phyloP scores from a whole-genome alignment of 35 echinoderm and acorn worm genomes.

The Apostichopus japonicus region DNA sequence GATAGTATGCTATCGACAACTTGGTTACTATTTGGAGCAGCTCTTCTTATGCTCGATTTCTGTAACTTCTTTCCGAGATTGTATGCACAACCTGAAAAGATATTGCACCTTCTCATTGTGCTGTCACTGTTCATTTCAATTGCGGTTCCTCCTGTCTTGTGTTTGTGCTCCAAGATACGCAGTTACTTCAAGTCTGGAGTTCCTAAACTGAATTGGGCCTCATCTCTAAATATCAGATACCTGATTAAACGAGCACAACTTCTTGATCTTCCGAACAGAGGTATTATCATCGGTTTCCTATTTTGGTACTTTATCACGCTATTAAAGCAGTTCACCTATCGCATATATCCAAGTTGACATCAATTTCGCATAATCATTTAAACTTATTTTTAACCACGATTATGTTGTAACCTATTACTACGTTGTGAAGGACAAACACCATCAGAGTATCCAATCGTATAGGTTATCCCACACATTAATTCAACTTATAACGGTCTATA shows the following conservation, averaged over 20 bases:
- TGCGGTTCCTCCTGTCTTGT: neutral
- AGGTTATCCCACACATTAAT: no score
- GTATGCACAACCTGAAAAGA: neutral
- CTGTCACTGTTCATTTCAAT: neutral
- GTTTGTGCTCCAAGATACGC: constrained; percentile 7
- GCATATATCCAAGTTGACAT: no score
- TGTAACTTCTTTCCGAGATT: neutral
- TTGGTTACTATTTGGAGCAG: neutral
- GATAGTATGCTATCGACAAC: neutral
- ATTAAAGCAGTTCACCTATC: no score
- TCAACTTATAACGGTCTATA: no score
- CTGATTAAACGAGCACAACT: neutral
- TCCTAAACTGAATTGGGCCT: neutral
- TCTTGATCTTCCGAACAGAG: neutral
- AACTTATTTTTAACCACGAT: no score
- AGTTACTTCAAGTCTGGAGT: neutral
- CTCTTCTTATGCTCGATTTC: neutral
- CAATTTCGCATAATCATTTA: no score
- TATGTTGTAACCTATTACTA: no score
- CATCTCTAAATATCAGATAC: neutral
- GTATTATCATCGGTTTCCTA: neutral
- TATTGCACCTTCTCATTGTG: neutral
- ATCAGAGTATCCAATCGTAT: no score
- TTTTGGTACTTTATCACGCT: no score
- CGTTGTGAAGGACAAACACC: no score